Evolutionary conservation across 2,797 vertebrate genomes (phyloP).

Genomic region (Lateolabrax maculatus): DNA sequence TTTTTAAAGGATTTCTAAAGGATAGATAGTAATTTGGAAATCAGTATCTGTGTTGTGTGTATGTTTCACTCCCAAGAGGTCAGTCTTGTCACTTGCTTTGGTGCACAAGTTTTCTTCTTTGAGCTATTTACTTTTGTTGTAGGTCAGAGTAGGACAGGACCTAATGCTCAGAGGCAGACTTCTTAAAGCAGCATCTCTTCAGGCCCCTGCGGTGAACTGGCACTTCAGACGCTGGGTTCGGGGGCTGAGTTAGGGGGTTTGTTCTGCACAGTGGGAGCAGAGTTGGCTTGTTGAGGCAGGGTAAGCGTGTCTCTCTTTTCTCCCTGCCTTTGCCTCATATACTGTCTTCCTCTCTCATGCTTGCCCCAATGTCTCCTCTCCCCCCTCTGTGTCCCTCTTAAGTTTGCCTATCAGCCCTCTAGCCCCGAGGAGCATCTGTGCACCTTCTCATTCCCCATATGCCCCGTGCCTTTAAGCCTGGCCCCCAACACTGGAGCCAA

Average conservation of each 20-base stretch:
- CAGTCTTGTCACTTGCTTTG: not conserved
- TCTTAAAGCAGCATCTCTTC: slow-evolving; percentile 45
- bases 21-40: not conserved
- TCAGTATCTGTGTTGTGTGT: not conserved
- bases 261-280: slow-evolving; percentile 58
- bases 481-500: slow-evolving; percentile 66
- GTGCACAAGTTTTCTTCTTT: slow-evolving; percentile 42
- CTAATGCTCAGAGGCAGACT: slow-evolving; percentile 59
- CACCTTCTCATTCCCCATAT: slow-evolving; percentile 78
- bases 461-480: slow-evolving; percentile 78
- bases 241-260: slow-evolving; percentile 44
- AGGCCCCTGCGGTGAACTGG: slow-evolving; percentile 48
- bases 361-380: slow-evolving; percentile 44
- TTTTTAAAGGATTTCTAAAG: not conserved
- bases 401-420: slow-evolving; percentile 71
- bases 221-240: slow-evolving; percentile 41
- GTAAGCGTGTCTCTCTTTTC: slow-evolving; percentile 26
- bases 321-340: slow-evolving; percentile 33
- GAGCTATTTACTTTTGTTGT: slow-evolving; percentile 54
- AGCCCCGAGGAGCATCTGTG: slow-evolving; percentile 81
- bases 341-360: slow-evolving; percentile 39
- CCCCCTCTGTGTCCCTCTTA: slow-evolving; percentile 60
- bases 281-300: slow-evolving; percentile 53
- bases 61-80: slow-evolving; percentile 7
- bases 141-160: slow-evolving; percentile 68